Base-by-base conservation (phyloP, 1,140 invertebrate species). In the Brachionus manjavacas region DNA sequence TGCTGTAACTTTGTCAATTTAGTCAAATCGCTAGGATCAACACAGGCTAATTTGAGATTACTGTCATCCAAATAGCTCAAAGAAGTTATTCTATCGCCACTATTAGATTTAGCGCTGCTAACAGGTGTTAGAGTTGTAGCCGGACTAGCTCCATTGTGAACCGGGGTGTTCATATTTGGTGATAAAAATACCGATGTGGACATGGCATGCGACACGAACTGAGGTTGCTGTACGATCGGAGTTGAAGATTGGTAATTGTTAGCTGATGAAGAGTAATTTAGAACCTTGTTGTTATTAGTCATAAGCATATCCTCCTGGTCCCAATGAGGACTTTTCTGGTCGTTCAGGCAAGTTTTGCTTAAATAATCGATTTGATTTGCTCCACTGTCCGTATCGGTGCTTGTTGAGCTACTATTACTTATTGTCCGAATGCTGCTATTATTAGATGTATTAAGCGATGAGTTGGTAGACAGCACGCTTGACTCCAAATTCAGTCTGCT, bases 1-100 rank as follows among this genome's bases (percentile, higher is more conserved):
- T 93, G 92, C 86, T 96, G 96, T 90, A 98, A 92, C 89, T 96
- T 94, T 85, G 98, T 95, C 87, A 98, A 91, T 90, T 95, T 93
- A 88, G 93, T 93, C 90, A 98, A 92, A 91, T 97, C 95, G 64
- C 46, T 60, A 12, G 23, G 31, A 46, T 81, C 79, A 43, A 81
- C 23, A 41, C 28, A 64, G 43, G 79, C 79, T 11, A 81, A 3
- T 64, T 81, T 81, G 52, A 81, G 79, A 81, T 81, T 60, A 81
- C 35, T 31, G 20, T 81, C 79, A 23, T 81, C 79, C 14, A 46
- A 43, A 68, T 81, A 81, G 41, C 52, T 68, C 12, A 43, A 16
- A 8, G 79, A 76, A 43, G 31, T 39, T 20, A 72, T 72, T 72
- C 23, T 72, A 72, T 72, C 41, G 35, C 35, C 3, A 41, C 43